Conservation (phyloP, 2,888 invertebrate species). For the Mythimna ferrago region DNA sequence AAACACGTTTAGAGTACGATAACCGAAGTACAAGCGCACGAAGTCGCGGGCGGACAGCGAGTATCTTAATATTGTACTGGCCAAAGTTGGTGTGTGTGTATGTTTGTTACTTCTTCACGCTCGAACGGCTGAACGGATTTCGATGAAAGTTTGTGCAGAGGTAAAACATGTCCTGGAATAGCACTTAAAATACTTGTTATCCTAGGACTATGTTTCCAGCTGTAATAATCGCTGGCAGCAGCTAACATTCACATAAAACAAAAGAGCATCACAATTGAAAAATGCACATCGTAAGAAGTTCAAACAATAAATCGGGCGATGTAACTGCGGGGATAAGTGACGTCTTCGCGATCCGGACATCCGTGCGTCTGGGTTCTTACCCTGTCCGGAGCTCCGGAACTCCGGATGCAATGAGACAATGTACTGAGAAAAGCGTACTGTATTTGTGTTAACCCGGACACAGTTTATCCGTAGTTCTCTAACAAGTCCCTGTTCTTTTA, state of each 20-base stretch:
- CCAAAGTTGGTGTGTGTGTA: too few species aligned
- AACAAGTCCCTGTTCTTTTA: conserved; percentile 60
- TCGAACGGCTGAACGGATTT: too few species aligned
- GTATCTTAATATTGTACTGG: too few species aligned
- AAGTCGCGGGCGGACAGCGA: too few species aligned
- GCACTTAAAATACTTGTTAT: too few species aligned
- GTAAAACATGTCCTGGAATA: too few species aligned
- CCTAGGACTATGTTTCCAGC: too few species aligned
- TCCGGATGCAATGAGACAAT: conserved; percentile 63
- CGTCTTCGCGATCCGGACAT: conserved; percentile 53
- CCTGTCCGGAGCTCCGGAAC: conserved; percentile 48
- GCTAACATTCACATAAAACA: background rate
- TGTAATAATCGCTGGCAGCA: too few species aligned
- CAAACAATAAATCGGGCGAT: conserved; percentile 59
- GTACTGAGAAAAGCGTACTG: conserved; percentile 63
- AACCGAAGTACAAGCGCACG: too few species aligned
- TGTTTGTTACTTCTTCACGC: too few species aligned
- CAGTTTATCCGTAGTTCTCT: conserved; percentile 56
- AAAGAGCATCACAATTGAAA: conserved; percentile 14
- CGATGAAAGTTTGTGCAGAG: too few species aligned
- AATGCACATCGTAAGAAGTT: conserved; percentile 44
- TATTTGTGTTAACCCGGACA: conserved; percentile 62
- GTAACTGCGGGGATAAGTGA: conserved; percentile 59
- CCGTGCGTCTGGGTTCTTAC: conserved; percentile 55
- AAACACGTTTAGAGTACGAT: too few species aligned